These are phyloP conservation scores for Eospalax fontanierii DNA, from an alignment of 2,797 vertebrate genomes.

Conservation along the genomic window DNA sequence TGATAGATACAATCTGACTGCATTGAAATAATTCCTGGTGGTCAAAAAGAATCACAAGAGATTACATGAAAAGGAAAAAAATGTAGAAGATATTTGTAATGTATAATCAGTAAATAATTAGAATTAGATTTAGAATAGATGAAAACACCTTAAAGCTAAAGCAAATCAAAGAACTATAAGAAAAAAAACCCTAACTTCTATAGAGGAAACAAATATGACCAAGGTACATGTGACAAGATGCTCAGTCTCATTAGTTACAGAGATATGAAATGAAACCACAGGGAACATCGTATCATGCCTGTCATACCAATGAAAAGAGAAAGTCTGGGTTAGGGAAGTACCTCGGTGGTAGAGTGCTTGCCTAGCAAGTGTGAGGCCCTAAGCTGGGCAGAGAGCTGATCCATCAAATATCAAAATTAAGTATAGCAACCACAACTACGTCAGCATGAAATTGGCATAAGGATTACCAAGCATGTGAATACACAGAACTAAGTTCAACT, in stretches of 20 bases:
- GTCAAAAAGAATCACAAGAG: neutral
- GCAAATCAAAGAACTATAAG: neutral
- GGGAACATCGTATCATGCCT: neutral
- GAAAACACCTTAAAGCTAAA: constrained; percentile 4
- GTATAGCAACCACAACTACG: neutral
- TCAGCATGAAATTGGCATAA: neutral
- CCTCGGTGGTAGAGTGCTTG: neutral
- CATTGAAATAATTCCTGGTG: constrained; percentile 29
- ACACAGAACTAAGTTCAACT: neutral
- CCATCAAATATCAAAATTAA: neutral
- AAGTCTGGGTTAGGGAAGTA: neutral
- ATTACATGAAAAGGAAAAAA: neutral
- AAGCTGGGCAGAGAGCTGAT: neutral
- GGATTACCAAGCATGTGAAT: neutral
- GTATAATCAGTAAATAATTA: neutral
- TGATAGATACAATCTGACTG: neutral
- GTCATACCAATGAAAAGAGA: neutral
- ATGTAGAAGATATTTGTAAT: constrained; percentile 1
- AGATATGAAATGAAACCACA: constrained; percentile 62
- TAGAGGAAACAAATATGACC: constrained; percentile 44
- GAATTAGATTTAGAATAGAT: neutral
- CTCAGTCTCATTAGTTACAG: constrained; percentile 29
- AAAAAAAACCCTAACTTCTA: neutral
- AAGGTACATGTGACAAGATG: neutral
- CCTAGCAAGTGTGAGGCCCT: neutral